These are phyloP conservation scores for Andrena marginata DNA, from an alignment of 2,888 invertebrate species.

Conservation along the genomic window DNA sequence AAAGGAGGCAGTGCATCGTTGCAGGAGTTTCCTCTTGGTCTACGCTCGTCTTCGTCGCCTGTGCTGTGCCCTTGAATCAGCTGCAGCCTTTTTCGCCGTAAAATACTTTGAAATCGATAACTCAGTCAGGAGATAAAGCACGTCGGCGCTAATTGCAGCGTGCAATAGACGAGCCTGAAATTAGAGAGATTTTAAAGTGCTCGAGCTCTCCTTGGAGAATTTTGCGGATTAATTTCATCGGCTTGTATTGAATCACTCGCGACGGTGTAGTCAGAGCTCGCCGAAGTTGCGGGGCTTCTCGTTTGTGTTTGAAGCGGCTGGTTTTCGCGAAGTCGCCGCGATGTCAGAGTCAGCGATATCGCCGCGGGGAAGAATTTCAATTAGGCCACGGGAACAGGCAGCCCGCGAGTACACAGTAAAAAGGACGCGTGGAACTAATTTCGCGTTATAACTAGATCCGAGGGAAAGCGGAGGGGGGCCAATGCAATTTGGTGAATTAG, in stretches of 20 bases:
- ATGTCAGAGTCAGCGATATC: slow-evolving; percentile 17
- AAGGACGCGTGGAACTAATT: not conserved
- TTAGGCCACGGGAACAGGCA: slow-evolving; percentile 7
- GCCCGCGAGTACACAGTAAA: not conserved
- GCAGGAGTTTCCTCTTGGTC: too few relatives aligned
- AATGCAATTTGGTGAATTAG: not conserved
- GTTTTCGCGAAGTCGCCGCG: slow-evolving; percentile 13
- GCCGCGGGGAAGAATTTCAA: slow-evolving; percentile 29
- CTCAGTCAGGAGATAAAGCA: not conserved
- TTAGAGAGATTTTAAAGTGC: too few relatives aligned
- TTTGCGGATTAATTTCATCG: not conserved
- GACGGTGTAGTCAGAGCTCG: not conserved
- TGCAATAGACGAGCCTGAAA: not conserved
- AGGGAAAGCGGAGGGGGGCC: not conserved
- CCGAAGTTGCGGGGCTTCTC: not conserved
- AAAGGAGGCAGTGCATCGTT: too few relatives aligned
- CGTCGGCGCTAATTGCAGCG: not conserved
- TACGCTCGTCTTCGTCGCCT: too few relatives aligned
- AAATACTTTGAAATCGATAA: not conserved
- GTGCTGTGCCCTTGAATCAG: too few relatives aligned
- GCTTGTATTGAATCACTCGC: not conserved
- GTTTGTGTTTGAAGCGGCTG: not conserved
- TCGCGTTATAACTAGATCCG: not conserved
- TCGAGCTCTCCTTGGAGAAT: not conserved
- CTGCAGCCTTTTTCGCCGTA: too few relatives aligned